Evolutionary conservation across 2,797 vertebrate genomes (phyloP).

Genomic region (Gymnodraco acuticeps): DNA sequence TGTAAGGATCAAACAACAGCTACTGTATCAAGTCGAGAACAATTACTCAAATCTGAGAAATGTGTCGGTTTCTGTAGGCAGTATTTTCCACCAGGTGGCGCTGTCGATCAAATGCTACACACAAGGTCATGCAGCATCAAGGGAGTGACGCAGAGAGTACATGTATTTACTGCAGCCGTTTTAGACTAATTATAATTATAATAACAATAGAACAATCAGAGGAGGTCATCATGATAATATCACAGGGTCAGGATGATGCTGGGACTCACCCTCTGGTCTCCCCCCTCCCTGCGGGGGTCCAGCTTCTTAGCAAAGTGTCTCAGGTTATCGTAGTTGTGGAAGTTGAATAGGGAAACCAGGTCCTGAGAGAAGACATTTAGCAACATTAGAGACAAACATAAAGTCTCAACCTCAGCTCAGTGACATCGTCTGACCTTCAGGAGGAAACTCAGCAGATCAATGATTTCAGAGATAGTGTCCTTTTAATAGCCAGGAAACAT

Average conservation of each 20-base stretch:
- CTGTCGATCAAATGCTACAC: not conserved
- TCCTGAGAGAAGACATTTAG: constrained; percentile 82
- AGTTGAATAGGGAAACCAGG: constrained; percentile 95
- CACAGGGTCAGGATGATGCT: not conserved
- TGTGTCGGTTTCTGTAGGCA: not conserved
- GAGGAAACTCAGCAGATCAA: not conserved
- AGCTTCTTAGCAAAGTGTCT: constrained; percentile 98
- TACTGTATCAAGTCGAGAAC: too few species aligned
- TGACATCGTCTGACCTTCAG: not conserved
- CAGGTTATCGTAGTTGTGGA: constrained; percentile 99
- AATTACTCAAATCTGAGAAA: too few species aligned
- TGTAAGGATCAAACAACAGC: too few species aligned
- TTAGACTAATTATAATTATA: too few species aligned
- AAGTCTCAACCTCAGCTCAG: not conserved
- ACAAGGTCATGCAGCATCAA: not conserved
- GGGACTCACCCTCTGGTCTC: constrained; percentile 95
- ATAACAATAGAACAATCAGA: too few species aligned
- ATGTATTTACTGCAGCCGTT: too few species aligned
- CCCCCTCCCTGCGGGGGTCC: constrained; percentile 96
- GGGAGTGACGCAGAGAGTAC: not conserved
- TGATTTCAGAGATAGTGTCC: not conserved
- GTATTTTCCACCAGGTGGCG: not conserved
- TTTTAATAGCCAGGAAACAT: not conserved
- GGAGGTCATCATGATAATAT: too few species aligned
- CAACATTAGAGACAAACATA: not conserved